These are phyloP conservation scores for Neoascia interrupta DNA, from an alignment of 2,888 invertebrate genomes.

Conservation along the genomic window DNA sequence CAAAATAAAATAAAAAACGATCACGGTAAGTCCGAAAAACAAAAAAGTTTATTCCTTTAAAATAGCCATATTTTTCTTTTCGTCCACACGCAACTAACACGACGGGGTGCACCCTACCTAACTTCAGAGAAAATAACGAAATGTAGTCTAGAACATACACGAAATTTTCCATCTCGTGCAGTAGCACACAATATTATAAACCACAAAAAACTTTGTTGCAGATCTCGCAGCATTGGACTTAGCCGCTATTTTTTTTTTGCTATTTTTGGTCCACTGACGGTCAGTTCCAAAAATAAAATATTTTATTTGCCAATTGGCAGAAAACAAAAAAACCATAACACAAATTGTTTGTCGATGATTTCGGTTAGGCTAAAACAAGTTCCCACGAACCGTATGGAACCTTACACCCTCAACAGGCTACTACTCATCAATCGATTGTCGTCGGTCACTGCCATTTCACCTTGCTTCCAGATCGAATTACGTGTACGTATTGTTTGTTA, in stretches of 20 bases:
- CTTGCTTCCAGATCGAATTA: slow-evolving; percentile 60
- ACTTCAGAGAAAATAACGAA: neutral
- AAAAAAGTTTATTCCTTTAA: too few relatives aligned
- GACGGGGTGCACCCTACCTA: slow-evolving; percentile 15
- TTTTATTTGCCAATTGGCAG: slow-evolving; percentile 2
- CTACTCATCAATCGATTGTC: slow-evolving; percentile 33
- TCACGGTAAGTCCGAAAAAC: too few relatives aligned
- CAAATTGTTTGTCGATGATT: slow-evolving; percentile 16
- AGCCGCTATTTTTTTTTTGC: slow-evolving; percentile 18
- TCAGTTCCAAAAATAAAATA: slow-evolving; percentile 20
- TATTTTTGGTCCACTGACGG: slow-evolving; percentile 45
- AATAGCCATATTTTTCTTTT: too few relatives aligned
- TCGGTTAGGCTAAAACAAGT: slow-evolving; percentile 2
- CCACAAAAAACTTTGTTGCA: slow-evolving; percentile 42
- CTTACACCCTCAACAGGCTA: slow-evolving; percentile 38
- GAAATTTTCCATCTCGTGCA: slow-evolving; percentile 7
- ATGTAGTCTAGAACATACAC: too few relatives aligned
- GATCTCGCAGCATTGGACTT: slow-evolving; percentile 53
- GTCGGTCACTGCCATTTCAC: slow-evolving; percentile 63
- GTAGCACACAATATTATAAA: too few relatives aligned
- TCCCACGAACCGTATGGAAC: slow-evolving; percentile 58
- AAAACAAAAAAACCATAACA: slow-evolving; percentile 2
- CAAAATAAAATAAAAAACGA: too few relatives aligned
- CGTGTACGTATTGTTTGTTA: slow-evolving; percentile 55
- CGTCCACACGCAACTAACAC: neutral